phyloP scores from a whole-genome alignment of 2,888 invertebrate species.

The Harpalus rufipes region DNA sequence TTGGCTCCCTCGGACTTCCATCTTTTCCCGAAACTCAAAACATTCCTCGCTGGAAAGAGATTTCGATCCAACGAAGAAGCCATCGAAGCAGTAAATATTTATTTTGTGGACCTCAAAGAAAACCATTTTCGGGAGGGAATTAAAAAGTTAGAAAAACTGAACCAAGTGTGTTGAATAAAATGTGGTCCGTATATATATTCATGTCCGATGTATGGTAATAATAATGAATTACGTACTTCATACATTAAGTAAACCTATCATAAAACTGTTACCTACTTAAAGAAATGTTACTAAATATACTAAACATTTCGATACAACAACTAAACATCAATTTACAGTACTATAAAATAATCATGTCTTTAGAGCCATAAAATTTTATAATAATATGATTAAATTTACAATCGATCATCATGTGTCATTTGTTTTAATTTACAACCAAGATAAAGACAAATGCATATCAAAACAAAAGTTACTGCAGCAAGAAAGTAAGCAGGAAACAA shows the following conservation, averaged over 20 bases:
- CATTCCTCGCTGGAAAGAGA: too few species aligned
- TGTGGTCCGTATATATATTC: too few species aligned
- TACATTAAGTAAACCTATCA: neutral
- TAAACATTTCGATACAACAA: neutral
- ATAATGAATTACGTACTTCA: too few species aligned
- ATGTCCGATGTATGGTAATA: too few species aligned
- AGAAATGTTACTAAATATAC: neutral
- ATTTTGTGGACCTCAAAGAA: too few species aligned
- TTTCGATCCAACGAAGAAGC: too few species aligned
- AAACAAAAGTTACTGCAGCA: conserved; percentile 10
- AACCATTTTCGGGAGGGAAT: too few species aligned
- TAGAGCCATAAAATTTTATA: neutral
- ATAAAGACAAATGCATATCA: conserved; percentile 3
- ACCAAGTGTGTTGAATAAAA: too few species aligned
- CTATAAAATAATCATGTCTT: neutral
- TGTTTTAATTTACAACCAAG: conserved; percentile 2
- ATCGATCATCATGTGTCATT: neutral
- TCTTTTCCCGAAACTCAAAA: too few species aligned
- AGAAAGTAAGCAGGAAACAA: conserved; percentile 29
- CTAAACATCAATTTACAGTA: neutral
- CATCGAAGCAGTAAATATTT: too few species aligned
- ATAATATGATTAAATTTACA: neutral
- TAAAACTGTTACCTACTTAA: neutral
- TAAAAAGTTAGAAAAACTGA: too few species aligned
- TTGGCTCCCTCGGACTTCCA: too few species aligned